Evolutionary conservation across 2,888 invertebrate species (phyloP), one percentile per base, ranked within the genome.

Genomic region (Mesoligia furuncula): DNA sequence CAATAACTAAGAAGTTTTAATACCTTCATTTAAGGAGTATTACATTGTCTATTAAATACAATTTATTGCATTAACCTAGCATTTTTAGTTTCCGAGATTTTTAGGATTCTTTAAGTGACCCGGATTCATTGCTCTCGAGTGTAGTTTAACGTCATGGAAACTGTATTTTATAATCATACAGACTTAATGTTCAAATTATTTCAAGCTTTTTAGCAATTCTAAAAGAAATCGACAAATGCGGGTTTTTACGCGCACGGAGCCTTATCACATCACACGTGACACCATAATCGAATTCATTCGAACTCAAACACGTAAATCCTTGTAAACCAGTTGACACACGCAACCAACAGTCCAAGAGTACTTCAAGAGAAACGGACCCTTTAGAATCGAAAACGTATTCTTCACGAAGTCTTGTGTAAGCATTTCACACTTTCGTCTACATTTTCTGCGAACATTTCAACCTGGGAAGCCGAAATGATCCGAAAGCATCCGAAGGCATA

Each of bases 401-500:
- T 62, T 81, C 74, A 57, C 68, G 72, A 81, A 80, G 79, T 70
- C 80, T 86, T 81, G 78, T 71, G 82, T 79, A 83, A 83, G 82
- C 82, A 73, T 83, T 83, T 87, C 77, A 67, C 84, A 84, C 75
- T 83, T 84, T 75, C 39, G 67, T 69, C 79, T 51, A 74, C 73
- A 85, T 81, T 81, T 79, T 79, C 74, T 79, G 79, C 79, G 74
- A 77, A 85, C 76, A 74, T 82, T 81, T 80, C 66, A 75, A 80
- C 80, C 83, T 78, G 81, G 42, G 11, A 73, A 61, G 39, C 42
- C 71, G 65, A 73, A 83, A 62, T 75, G 61, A 81, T 54, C 75
- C 80, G 80, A 81, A 86, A 77, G 69, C 80, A 83, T 87, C 71
- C 67, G 71, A 82, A 68, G 39, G 86, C 83, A 83, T 86, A 86